A percentile compares a stretch with the other conserved stretches of the same genome.
phyloP scores from a whole-genome alignment of 2,797 vertebrate genomes.

The Poeciliopsis paucimaculata region DNA sequence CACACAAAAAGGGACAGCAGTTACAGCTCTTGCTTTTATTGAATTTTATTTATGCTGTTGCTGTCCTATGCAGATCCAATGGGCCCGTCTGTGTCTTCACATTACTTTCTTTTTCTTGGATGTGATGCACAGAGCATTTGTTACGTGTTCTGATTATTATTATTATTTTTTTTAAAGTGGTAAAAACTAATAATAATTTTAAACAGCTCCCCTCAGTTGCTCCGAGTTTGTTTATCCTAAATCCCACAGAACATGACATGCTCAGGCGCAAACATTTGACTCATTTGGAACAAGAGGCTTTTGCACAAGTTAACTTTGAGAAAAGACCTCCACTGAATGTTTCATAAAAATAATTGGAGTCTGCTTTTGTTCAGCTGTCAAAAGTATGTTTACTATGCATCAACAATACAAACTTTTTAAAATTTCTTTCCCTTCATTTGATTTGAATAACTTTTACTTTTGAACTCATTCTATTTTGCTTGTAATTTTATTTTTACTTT shows the following conservation, averaged over 20 bases:
- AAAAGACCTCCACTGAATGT: neutral
- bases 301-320: neutral
- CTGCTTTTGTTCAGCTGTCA: neutral
- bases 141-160: neutral
- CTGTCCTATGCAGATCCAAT: neutral
- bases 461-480: neutral
- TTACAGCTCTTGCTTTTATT: neutral
- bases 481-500: neutral
- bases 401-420: neutral
- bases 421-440: too few relatives aligned
- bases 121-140: neutral
- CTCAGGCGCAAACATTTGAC: neutral
- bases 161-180: neutral
- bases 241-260: neutral
- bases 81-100: neutral
- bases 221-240: neutral
- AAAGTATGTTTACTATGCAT: neutral
- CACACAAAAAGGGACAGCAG: neutral
- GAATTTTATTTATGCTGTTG: neutral
- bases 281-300: neutral
- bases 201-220: neutral
- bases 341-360: neutral
- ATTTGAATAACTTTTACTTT: neutral
- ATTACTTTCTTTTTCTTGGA: neutral
- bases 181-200: neutral